A percentile compares a stretch with the other conserved stretches of the same genome.
phyloP scores from a whole-genome alignment of 2,888 invertebrate species.

The Papilio gigon region DNA sequence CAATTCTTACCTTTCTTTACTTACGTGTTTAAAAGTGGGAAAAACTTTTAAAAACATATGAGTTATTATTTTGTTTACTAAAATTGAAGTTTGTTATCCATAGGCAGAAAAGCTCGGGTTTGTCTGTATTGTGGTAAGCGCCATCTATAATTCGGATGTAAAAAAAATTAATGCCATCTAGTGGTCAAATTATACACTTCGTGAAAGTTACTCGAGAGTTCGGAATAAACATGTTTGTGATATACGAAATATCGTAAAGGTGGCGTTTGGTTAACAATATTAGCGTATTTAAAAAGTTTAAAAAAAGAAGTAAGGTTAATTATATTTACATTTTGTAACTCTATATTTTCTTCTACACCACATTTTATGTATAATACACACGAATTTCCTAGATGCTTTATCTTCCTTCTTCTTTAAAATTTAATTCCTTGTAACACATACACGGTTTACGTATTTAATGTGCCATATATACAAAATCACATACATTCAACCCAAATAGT shows the following conservation, averaged over 20 bases:
- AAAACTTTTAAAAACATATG: background rate
- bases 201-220: background rate
- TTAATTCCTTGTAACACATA: too few relatives aligned
- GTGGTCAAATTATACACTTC: background rate
- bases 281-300: background rate
- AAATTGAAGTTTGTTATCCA: too few relatives aligned
- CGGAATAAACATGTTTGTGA: background rate
- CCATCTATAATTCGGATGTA: slow-evolving; percentile 20
- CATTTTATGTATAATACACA: too few relatives aligned
- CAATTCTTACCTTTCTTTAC: background rate
- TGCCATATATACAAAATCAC: too few relatives aligned
- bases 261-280: background rate
- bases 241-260: background rate
- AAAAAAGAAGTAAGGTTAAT: background rate
- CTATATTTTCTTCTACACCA: too few relatives aligned
- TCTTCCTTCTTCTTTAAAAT: too few relatives aligned
- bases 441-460: too few relatives aligned
- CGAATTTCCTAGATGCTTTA: too few relatives aligned
- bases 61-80: too few relatives aligned
- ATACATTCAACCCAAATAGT: background rate
- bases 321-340: too few relatives aligned
- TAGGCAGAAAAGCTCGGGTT: slow-evolving; percentile 6
- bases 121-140: slow-evolving; percentile 2
- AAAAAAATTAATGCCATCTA: slow-evolving; percentile 26
- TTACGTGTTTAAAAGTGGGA: background rate